phyloP scores from a whole-genome alignment of 2,113 vertebrate genomes.

The Smithornis capensis region DNA sequence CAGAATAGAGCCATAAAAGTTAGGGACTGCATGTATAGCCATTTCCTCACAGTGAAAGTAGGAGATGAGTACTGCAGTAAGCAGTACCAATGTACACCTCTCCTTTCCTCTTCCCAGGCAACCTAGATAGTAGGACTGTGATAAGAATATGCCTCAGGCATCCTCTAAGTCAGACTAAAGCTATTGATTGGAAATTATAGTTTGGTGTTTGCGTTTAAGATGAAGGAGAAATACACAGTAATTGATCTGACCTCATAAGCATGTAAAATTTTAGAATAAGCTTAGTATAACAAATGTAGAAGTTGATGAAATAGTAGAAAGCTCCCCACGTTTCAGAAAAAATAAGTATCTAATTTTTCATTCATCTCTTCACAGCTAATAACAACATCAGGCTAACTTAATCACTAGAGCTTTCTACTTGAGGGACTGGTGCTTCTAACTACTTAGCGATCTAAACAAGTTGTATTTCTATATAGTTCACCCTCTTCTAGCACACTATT shows the following conservation, averaged over 20 bases:
- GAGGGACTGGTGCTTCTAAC: neutral
- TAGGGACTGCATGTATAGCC: neutral
- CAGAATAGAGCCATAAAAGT: fast-evolving
- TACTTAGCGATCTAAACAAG: neutral
- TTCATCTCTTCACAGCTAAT: neutral
- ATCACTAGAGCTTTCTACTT: neutral
- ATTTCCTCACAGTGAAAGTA: fast-evolving
- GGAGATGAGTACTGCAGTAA: neutral
- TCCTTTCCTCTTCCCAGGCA: neutral
- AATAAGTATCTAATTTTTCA: neutral
- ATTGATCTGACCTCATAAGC: neutral
- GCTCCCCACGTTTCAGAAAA: neutral
- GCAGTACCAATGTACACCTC: neutral
- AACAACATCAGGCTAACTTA: neutral
- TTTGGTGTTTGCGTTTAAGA: neutral
- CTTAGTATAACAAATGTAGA: neutral
- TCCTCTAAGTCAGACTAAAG: neutral
- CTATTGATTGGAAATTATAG: neutral
- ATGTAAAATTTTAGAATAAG: neutral
- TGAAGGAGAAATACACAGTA: neutral
- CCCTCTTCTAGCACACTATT: neutral
- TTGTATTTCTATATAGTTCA: neutral
- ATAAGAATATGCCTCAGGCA: neutral
- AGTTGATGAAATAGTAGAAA: neutral
- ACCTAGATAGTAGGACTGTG: neutral